These are phyloP conservation scores for Gobius niger DNA, from an alignment of 2,113 vertebrate species.

Conservation along the genomic window DNA sequence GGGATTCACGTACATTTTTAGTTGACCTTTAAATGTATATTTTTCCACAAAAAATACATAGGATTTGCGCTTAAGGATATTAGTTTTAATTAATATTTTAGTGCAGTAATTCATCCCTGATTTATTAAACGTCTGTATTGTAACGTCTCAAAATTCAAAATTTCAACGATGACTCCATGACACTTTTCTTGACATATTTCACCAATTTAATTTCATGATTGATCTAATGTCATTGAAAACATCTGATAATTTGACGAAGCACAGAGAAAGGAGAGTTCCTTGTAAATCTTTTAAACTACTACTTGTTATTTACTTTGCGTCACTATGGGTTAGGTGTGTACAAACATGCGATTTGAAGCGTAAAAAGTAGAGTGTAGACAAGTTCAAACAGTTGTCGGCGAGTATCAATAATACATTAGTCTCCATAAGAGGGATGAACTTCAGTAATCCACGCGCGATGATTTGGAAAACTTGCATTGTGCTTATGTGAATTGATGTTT, in stretches of 20 bases:
- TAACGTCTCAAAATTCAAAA: too few relatives aligned
- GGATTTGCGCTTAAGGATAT: too few relatives aligned
- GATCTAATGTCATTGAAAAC: background rate
- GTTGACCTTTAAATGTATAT: too few relatives aligned
- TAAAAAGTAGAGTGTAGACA: slow-evolving; percentile 30
- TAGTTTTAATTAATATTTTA: too few relatives aligned
- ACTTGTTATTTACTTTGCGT: slow-evolving; percentile 21
- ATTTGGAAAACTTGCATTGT: slow-evolving; percentile 38
- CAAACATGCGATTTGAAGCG: slow-evolving; percentile 19
- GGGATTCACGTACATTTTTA: too few relatives aligned
- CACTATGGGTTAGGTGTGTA: background rate
- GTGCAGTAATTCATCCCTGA: too few relatives aligned
- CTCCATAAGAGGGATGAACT: slow-evolving; percentile 45
- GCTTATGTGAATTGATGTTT: slow-evolving; percentile 51
- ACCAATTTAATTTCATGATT: background rate
- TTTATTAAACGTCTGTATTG: too few relatives aligned
- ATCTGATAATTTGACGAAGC: background rate
- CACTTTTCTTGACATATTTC: background rate
- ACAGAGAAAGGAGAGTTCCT: background rate
- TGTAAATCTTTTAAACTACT: background rate
- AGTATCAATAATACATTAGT: slow-evolving; percentile 25
- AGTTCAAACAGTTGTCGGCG: slow-evolving; percentile 44
- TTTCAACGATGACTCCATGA: too few relatives aligned
- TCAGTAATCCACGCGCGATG: slow-evolving; percentile 36
- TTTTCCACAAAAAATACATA: too few relatives aligned